Evolutionary conservation across 2,113 vertebrate genomes (phyloP).

Genomic region (Eudorcas thomsonii): DNA sequence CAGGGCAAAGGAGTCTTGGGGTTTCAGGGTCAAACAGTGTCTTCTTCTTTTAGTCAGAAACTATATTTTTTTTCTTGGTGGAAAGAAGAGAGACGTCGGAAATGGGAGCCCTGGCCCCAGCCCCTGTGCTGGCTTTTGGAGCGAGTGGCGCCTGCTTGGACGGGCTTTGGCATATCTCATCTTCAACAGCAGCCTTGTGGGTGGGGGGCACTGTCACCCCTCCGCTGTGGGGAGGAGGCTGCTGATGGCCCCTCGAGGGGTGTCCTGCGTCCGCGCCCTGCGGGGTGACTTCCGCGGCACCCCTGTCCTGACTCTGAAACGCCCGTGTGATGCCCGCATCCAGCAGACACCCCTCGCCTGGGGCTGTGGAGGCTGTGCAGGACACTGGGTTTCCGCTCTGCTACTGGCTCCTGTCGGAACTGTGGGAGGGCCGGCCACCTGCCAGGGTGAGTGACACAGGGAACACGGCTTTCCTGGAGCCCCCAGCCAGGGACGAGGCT

Average conservation of each 20-base stretch:
- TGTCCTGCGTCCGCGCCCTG: rapidly evolving
- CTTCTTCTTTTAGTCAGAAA: not conserved
- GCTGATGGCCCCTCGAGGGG: rapidly evolving
- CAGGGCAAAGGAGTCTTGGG: rapidly evolving
- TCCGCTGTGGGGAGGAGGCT: rapidly evolving
- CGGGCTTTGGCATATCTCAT: rapidly evolving
- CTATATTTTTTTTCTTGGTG: not conserved
- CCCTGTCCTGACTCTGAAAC: not conserved
- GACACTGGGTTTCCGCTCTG: rapidly evolving
- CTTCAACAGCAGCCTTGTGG: not conserved
- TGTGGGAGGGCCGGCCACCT: rapidly evolving
- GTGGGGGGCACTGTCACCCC: rapidly evolving
- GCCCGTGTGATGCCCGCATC: rapidly evolving
- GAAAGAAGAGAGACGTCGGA: not conserved
- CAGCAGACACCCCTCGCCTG: rapidly evolving
- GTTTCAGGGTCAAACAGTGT: too few relatives aligned
- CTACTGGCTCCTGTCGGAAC: rapidly evolving
- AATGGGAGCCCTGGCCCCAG: rapidly evolving
- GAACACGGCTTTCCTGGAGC: rapidly evolving
- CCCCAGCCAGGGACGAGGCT: rapidly evolving
- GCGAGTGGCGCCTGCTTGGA: rapidly evolving
- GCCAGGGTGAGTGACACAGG: rapidly evolving
- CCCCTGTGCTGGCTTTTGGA: rapidly evolving
- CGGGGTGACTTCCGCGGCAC: rapidly evolving
- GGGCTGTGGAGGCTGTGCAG: rapidly evolving